phyloP scores from a whole-genome alignment of 2,888 invertebrate species.

The Drosophila helvetica region DNA sequence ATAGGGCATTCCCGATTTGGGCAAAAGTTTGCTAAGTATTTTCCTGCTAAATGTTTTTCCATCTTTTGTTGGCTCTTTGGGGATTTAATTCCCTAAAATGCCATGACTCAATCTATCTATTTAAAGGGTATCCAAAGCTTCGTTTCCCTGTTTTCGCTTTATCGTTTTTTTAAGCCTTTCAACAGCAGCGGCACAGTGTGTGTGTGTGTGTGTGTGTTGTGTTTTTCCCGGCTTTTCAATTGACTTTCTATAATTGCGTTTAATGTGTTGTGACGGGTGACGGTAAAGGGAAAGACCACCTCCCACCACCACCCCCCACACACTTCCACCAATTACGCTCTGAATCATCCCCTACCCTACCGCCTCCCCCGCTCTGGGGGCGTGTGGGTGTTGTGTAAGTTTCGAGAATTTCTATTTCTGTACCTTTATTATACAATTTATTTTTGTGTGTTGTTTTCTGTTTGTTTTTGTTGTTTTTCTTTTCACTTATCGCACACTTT shows the following conservation, averaged over 20 bases:
- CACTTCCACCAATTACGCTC: slow-evolving; percentile 33
- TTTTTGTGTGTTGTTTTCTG: slow-evolving; percentile 25
- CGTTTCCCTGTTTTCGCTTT: not conserved
- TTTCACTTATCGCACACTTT: slow-evolving; percentile 66
- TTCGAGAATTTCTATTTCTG: slow-evolving; percentile 62
- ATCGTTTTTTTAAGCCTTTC: slow-evolving; percentile 44
- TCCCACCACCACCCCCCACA: not conserved
- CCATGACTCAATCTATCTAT: no score
- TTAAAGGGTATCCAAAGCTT: not conserved
- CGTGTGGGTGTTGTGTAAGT: slow-evolving; percentile 63
- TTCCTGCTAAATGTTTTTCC: no score
- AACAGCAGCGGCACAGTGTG: slow-evolving; percentile 61
- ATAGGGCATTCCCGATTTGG: not conserved
- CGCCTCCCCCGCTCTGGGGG: not conserved
- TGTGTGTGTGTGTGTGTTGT: no score
- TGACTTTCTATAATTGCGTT: slow-evolving; percentile 80
- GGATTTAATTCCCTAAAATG: not conserved
- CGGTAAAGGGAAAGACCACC: not conserved
- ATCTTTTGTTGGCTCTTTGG: not conserved
- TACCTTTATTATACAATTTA: slow-evolving; percentile 48
- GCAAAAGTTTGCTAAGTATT: no score
- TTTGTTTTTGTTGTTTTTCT: slow-evolving; percentile 4
- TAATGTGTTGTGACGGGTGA: slow-evolving; percentile 76
- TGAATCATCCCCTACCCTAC: not conserved
- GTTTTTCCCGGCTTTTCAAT: slow-evolving; percentile 55